A percentile compares a stretch with the other conserved stretches of the same genome.
phyloP scores from a whole-genome alignment of 2,113 vertebrate genomes.

The Motacilla alba region DNA sequence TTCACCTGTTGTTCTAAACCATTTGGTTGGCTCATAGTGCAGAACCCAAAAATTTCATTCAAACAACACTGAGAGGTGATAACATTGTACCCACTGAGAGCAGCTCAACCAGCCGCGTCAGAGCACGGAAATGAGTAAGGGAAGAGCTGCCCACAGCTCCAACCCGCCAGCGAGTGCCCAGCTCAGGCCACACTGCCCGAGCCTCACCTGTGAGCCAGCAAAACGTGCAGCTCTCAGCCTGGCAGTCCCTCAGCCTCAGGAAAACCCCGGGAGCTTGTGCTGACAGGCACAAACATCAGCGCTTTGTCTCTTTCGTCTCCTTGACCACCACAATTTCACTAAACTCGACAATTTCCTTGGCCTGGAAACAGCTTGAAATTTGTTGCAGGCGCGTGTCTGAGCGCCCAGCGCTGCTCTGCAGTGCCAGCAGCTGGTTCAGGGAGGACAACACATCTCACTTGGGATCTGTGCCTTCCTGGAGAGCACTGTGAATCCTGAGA shows the following conservation, averaged over 20 bases:
- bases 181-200: background rate
- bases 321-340: accelerated
- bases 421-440: background rate
- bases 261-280: background rate
- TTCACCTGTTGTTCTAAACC: slow-evolving; percentile 4
- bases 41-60: background rate
- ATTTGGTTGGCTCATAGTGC: background rate
- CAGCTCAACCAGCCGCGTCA: background rate
- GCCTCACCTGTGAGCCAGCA: background rate
- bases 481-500: accelerated
- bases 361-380: background rate
- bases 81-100: background rate
- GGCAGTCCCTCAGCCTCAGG: background rate
- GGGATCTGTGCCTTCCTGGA: background rate
- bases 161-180: background rate
- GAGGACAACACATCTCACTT: accelerated
- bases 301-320: background rate
- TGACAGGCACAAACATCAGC: background rate
- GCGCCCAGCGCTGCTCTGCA: background rate
- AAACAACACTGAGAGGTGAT: background rate
- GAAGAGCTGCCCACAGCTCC: background rate
- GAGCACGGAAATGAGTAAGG: slow-evolving; percentile 30
- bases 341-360: background rate
- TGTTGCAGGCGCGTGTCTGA: background rate
- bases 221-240: background rate